These are phyloP conservation scores for Pterocles burchelli DNA, from an alignment of 2,113 vertebrate genomes.

Conservation along the genomic window DNA sequence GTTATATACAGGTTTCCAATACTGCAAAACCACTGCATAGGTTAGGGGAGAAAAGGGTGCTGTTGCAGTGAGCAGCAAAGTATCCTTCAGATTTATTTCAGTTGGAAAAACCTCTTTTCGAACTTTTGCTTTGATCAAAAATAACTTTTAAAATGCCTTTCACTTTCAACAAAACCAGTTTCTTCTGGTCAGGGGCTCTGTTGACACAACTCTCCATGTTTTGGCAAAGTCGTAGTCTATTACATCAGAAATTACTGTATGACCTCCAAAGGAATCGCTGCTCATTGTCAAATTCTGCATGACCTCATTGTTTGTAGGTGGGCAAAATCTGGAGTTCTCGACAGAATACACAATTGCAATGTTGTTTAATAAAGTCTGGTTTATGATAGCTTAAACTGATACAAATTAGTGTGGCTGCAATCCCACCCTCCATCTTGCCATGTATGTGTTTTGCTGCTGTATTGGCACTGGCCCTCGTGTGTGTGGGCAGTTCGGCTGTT, in stretches of 20 bases:
- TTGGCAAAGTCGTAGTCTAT: neutral
- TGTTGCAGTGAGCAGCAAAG: neutral
- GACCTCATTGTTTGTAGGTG: neutral
- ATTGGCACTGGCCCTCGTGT: neutral
- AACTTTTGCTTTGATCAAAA: neutral
- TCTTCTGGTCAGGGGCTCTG: neutral
- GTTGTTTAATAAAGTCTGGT: neutral
- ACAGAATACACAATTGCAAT: neutral
- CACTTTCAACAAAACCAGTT: neutral
- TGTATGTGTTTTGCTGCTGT: neutral
- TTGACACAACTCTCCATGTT: neutral
- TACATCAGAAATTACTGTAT: neutral
- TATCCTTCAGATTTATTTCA: neutral
- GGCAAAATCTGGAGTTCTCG: neutral
- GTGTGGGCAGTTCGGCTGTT: neutral
- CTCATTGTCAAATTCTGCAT: neutral
- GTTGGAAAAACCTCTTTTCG: neutral
- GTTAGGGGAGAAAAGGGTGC: neutral
- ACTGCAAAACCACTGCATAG: neutral
- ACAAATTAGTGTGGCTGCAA: neutral
- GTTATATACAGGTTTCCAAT: neutral
- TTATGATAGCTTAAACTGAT: slow-evolving; percentile 9
- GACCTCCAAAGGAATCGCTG: neutral
- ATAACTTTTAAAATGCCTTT: neutral
- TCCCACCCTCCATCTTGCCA: neutral